phyloP scores from a whole-genome alignment of 2,797 vertebrate species.

The Crenuchus spilurus region DNA sequence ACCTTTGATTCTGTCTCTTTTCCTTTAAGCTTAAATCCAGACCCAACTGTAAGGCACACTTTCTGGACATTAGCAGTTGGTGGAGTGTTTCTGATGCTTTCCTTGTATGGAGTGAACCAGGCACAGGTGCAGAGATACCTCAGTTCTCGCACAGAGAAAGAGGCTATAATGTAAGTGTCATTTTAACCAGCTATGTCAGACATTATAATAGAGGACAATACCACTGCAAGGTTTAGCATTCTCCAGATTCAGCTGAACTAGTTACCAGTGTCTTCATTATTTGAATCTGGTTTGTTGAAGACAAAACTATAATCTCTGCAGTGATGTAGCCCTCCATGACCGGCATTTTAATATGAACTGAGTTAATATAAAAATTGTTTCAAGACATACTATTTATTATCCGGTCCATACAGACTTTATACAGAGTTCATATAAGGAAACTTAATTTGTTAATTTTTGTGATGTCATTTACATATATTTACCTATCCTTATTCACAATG shows the following conservation, averaged over 20 bases:
- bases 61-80: conserved; percentile 92
- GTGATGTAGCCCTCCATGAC: not conserved
- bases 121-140: conserved; percentile 95
- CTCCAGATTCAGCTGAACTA: not conserved
- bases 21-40: conserved; percentile 82
- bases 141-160: conserved; percentile 86
- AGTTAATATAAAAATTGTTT: too few relatives aligned
- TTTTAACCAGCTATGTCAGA: not conserved
- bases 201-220: not conserved
- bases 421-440: too few relatives aligned
- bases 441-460: too few relatives aligned
- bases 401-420: too few relatives aligned
- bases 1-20: not conserved
- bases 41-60: conserved; percentile 89
- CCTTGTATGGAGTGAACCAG: conserved; percentile 94
- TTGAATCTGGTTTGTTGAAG: not conserved
- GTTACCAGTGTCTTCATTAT: not conserved
- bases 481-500: too few relatives aligned
- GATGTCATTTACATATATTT: too few relatives aligned
- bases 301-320: too few relatives aligned
- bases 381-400: too few relatives aligned
- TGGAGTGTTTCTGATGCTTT: conserved; percentile 93
- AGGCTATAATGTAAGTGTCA: conserved; percentile 83
- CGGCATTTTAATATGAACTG: too few relatives aligned
- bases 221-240: not conserved